Base-by-base conservation (phyloP, 2,113 vertebrate species). In the Mesoclemmys tuberculata region DNA sequence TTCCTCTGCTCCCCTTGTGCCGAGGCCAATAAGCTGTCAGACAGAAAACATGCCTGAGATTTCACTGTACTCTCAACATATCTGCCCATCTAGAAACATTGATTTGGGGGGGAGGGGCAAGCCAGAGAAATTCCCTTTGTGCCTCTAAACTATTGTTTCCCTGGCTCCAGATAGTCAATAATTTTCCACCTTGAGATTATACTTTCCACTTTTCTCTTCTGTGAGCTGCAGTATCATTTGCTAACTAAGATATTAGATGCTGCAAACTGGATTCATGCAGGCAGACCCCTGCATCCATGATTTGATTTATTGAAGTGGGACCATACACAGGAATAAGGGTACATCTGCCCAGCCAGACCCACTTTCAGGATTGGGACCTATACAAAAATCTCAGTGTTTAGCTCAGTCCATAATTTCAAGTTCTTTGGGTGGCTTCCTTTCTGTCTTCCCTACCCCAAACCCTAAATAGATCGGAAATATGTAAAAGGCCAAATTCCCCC, bases 301-400 rank as follows among this genome's bases (percentile, higher is more conserved):
- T 2, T 2, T 3, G 27, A 55, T 29, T n/a, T 7, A 1, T 2
- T 44, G 27, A 41, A 90, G 3, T 1, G 2, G 74, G 79, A 88
- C 61, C 0, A 2, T 2, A 0, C 26, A 6, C 4, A 2, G 1
- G 3, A 38, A 1, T 8, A n/a, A 46, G 35, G 0, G 5, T 3
- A 11, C 4, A 58, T 24, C 79, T 2, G 8, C 1, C 31, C 14
- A 51, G 13, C 13, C 51, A 51, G 51, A 51, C 51, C 51, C 51
- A 51, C n/a, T 21, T 38, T 38, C 74, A 31, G 22, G 82, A 83
- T 55, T 3, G 26, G 24, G 22, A n/a, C 78, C 54, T 14, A 10
- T 84, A 0, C 10, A 26, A 14, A 46, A 75, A 75, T 22, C 5
- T 75, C 38, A 44, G 7, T 13, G 12, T 27, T 75, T 46, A 75